These are phyloP conservation scores for Stomorhina lunata DNA, from an alignment of 2,888 invertebrate species.

Conservation along the genomic window DNA sequence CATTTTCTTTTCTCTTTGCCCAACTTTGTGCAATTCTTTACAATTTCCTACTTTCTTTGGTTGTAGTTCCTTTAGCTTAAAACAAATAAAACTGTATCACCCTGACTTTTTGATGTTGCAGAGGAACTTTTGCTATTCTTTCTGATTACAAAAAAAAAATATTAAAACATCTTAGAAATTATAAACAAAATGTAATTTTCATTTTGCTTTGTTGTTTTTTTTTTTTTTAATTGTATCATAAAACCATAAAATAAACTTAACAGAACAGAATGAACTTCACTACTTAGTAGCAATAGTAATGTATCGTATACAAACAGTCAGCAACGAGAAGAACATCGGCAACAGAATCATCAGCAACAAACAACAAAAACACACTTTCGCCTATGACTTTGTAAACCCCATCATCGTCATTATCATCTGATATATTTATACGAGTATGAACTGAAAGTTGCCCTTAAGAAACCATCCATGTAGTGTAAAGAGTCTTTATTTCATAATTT, in stretches of 20 bases:
- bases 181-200: conserved; percentile 31
- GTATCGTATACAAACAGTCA: not conserved
- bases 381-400: conserved; percentile 63
- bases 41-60: conserved; percentile 33
- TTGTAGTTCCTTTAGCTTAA: conserved; percentile 49
- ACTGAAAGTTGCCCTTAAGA: conserved; percentile 66
- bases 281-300: conserved; percentile 3
- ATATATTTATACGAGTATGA: no score
- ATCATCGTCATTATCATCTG: no score
- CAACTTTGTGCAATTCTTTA: not conserved
- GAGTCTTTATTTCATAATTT: conserved; percentile 67
- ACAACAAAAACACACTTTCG: conserved; percentile 62
- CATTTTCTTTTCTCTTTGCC: not conserved
- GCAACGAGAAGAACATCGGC: not conserved
- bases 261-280: conserved; percentile 58
- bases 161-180: conserved; percentile 26
- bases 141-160: not conserved
- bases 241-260: conserved; percentile 63
- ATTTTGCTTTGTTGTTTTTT: conserved; percentile 23
- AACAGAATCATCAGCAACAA: conserved; percentile 27
- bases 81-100: conserved; percentile 21
- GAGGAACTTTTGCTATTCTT: conserved; percentile 21
- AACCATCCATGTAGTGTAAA: conserved; percentile 64
- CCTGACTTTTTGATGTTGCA: conserved; percentile 12
- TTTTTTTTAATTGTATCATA: conserved; percentile 55